Conservation (phyloP, 2,888 invertebrate species). For the Cremastinae sp. region DNA sequence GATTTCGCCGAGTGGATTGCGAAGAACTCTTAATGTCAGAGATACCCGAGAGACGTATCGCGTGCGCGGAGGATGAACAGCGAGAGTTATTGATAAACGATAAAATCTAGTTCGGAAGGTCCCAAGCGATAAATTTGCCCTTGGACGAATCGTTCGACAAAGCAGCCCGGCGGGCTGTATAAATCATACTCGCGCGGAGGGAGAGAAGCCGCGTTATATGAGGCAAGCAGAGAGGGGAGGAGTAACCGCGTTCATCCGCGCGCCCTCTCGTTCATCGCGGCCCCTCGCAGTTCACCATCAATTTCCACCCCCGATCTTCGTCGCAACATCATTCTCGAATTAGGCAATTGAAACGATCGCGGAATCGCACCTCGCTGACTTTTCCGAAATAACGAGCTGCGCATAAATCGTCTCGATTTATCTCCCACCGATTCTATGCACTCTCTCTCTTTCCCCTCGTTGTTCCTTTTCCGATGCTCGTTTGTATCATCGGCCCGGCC, state of each 20-base stretch:
- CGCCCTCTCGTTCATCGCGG: conserved; percentile 38
- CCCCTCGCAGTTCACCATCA: conserved; percentile 23
- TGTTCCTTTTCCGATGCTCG: conserved; percentile 1
- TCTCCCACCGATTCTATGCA: conserved; percentile 35
- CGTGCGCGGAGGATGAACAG: too few species aligned
- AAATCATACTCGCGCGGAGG: conserved; percentile 75
- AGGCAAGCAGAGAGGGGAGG: conserved; percentile 12
- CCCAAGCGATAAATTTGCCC: conserved; percentile 72
- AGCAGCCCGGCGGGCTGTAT: conserved; percentile 72
- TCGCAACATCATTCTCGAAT: conserved; percentile 63
- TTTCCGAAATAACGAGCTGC: conserved; percentile 61
- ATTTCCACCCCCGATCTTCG: conserved; percentile 29
- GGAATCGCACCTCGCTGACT: conserved; percentile 63
- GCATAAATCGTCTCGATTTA: conserved; percentile 59
- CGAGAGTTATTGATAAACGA: conserved; percentile 76
- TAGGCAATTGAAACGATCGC: conserved; percentile 66
- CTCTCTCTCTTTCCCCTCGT: conserved; percentile 5
- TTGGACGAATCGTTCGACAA: conserved; percentile 75
- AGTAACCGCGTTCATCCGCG: conserved; percentile 35
- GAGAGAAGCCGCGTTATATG: conserved; percentile 49
- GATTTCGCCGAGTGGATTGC: too few species aligned
- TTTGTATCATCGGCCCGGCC: conserved; percentile 18
- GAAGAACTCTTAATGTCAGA: too few species aligned
- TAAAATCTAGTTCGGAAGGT: conserved; percentile 74
- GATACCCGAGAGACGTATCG: too few species aligned